phyloP scores from a whole-genome alignment of 2,113 vertebrate species.

The Regulus satrapa region DNA sequence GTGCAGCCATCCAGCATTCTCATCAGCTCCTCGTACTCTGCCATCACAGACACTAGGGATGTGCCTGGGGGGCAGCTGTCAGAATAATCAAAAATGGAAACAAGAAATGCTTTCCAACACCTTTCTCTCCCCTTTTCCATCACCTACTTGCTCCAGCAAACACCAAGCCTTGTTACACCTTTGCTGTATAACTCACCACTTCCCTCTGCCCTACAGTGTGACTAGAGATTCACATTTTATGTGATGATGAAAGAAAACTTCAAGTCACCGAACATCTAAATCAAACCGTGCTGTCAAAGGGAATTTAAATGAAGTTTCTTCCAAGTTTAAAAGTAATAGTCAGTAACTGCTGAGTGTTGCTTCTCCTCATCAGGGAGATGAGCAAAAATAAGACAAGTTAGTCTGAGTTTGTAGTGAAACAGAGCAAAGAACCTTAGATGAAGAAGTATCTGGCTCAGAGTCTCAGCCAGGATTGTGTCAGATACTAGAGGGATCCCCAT shows the following conservation, averaged over 20 bases:
- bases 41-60: fast-evolving
- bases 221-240: background rate
- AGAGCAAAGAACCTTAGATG: background rate
- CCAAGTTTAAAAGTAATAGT: background rate
- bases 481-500: background rate
- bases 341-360: background rate
- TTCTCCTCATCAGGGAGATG: background rate
- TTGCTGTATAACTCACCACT: background rate
- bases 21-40: background rate
- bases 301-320: background rate
- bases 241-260: background rate
- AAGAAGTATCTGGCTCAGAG: background rate
- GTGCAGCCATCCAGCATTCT: background rate
- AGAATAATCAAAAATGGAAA: background rate
- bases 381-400: background rate
- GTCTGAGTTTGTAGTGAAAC: background rate
- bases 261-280: conserved; percentile 8
- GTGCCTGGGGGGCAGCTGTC: background rate
- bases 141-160: background rate
- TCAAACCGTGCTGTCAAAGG: background rate
- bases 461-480: background rate
- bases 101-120: background rate
- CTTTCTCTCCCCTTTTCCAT: background rate
- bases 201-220: background rate
- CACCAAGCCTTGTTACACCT: background rate